Evolutionary conservation across 1,140 invertebrate species (phyloP).

Genomic region (Drosophila pectinifera): DNA sequence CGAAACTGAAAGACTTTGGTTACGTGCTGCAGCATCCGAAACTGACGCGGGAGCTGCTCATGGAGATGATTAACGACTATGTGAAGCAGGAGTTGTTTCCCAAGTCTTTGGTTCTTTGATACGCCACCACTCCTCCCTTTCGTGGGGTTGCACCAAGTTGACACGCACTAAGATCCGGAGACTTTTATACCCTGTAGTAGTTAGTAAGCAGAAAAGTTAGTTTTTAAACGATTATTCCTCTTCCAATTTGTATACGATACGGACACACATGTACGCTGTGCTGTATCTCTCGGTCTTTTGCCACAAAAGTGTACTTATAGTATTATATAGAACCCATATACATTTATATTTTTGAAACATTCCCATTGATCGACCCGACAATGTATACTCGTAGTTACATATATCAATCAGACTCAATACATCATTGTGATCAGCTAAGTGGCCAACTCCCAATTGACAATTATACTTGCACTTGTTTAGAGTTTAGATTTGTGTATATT

Average conservation of each 20-base stretch:
- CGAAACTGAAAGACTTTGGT: constrained; percentile 88
- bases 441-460: constrained; percentile 63
- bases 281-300: constrained; percentile 39
- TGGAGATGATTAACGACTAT: constrained; percentile 86
- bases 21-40: constrained; percentile 87
- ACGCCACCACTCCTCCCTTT: not conserved
- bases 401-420: constrained; percentile 57
- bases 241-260: constrained; percentile 62
- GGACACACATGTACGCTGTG: constrained; percentile 22
- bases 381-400: constrained; percentile 48
- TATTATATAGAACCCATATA: constrained; percentile 69
- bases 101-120: constrained; percentile 69
- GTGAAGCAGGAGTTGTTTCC: constrained; percentile 79
- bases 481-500: constrained; percentile 74
- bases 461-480: constrained; percentile 59
- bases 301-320: constrained; percentile 84
- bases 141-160: constrained; percentile 62
- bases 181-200: constrained; percentile 32
- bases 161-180: constrained; percentile 57
- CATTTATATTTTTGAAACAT: constrained; percentile 68
- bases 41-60: constrained; percentile 87
- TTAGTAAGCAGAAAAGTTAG: constrained; percentile 44
- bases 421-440: constrained; percentile 76
- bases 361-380: constrained; percentile 50
- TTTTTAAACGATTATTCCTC: constrained; percentile 27